A percentile compares a stretch with the other conserved stretches of the same genome.
Evolutionary conservation across 2,888 invertebrate genomes (phyloP).

Genomic region (Zaprionus bogoriensis): DNA sequence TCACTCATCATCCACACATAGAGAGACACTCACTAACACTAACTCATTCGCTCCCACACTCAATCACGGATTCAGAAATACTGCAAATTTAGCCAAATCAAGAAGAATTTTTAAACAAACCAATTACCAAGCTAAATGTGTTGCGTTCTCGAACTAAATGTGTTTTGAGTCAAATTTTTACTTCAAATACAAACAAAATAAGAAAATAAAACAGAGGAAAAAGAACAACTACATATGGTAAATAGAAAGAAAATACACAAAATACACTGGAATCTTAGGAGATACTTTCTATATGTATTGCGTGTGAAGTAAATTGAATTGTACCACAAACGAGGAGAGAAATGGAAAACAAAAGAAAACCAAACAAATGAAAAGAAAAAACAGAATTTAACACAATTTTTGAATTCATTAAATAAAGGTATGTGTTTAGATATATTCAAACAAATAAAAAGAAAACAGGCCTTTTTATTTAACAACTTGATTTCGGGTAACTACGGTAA

Average conservation of each 20-base stretch:
- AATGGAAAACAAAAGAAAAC: slow-evolving; percentile 39
- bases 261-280: slow-evolving; percentile 51
- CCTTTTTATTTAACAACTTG: slow-evolving; percentile 19
- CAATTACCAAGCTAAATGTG: slow-evolving; percentile 55
- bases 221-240: slow-evolving; percentile 31
- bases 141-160: slow-evolving; percentile 75
- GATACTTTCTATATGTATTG: slow-evolving; percentile 61
- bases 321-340: slow-evolving; percentile 52
- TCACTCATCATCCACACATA: slow-evolving; percentile 3
- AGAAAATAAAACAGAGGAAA: slow-evolving; percentile 31
- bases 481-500: not conserved
- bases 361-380: slow-evolving; percentile 58
- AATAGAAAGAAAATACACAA: slow-evolving; percentile 46
- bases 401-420: slow-evolving; percentile 82
- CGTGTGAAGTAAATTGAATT: slow-evolving; percentile 53
- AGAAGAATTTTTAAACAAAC: slow-evolving; percentile 44
- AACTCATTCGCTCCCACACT: slow-evolving; percentile 19
- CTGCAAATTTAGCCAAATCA: slow-evolving; percentile 56
- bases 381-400: slow-evolving; percentile 79
- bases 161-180: slow-evolving; percentile 73
- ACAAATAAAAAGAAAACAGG: slow-evolving; percentile 51
- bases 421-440: slow-evolving; percentile 82
- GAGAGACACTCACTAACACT: slow-evolving; percentile 1
- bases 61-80: slow-evolving; percentile 23
- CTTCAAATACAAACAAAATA: slow-evolving; percentile 60